Conservation (phyloP, 2,113 vertebrate genomes). For the Siniperca knerii region DNA sequence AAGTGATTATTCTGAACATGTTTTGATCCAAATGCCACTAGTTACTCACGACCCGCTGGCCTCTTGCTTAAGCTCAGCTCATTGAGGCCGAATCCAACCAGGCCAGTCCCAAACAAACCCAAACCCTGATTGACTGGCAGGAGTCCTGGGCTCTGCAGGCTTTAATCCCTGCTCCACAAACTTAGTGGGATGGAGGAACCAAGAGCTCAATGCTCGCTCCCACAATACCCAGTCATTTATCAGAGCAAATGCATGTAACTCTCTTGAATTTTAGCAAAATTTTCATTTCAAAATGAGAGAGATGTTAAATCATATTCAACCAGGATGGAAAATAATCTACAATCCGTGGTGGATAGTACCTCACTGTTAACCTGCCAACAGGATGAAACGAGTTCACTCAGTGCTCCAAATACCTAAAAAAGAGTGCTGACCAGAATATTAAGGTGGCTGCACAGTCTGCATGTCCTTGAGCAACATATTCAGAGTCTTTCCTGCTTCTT, state of each 20-base stretch:
- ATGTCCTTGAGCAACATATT: background rate
- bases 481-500: background rate
- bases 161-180: slow-evolving; percentile 11
- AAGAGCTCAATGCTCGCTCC: background rate
- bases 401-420: slow-evolving; percentile 11
- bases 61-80: slow-evolving; percentile 31
- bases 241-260: background rate
- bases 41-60: slow-evolving; percentile 51
- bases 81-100: slow-evolving; percentile 33
- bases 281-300: background rate
- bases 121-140: slow-evolving; percentile 28
- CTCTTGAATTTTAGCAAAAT: background rate
- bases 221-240: background rate
- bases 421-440: slow-evolving; percentile 30
- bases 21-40: slow-evolving; percentile 52
- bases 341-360: background rate
- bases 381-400: slow-evolving; percentile 6
- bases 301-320: too few relatives aligned
- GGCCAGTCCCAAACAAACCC: slow-evolving; percentile 27
- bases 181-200: background rate
- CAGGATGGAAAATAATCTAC: background rate
- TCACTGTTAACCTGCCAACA: background rate
- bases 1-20: slow-evolving; percentile 37
- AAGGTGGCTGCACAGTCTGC: slow-evolving; percentile 16
- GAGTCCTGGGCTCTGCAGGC: slow-evolving; percentile 20